These are phyloP conservation scores for Agrotis segetum DNA, from an alignment of 2,888 invertebrate genomes.

Conservation along the genomic window DNA sequence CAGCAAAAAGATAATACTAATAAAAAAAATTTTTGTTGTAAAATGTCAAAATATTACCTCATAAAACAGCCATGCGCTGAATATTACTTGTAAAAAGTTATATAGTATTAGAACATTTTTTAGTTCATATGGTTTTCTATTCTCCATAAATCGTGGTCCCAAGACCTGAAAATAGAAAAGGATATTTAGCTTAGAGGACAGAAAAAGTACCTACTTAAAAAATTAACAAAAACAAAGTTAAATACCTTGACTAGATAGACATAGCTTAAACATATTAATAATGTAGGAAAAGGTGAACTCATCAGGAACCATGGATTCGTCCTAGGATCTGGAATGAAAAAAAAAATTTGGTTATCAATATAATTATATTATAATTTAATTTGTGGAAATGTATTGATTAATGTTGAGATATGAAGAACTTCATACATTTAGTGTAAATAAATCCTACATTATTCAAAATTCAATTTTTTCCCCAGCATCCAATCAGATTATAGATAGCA, in stretches of 20 bases:
- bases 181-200: neutral
- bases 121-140: slow-evolving; percentile 96
- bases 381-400: neutral
- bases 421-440: neutral
- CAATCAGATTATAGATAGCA: slow-evolving; percentile 20
- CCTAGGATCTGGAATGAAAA: slow-evolving; percentile 93
- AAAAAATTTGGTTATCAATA: slow-evolving; percentile 17
- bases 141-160: slow-evolving; percentile 97
- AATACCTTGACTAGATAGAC: slow-evolving; percentile 96
- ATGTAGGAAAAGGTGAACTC: slow-evolving; percentile 98
- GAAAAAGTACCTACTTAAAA: neutral
- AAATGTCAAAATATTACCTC: slow-evolving; percentile 92
- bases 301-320: slow-evolving; percentile 98
- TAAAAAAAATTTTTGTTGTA: too few species aligned
- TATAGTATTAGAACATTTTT: slow-evolving; percentile 94
- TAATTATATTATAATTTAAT: neutral
- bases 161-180: slow-evolving; percentile 91
- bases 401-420: neutral
- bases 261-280: slow-evolving; percentile 97
- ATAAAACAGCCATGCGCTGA: slow-evolving; percentile 97
- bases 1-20: slow-evolving; percentile 13
- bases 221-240: neutral
- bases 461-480: neutral
- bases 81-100: slow-evolving; percentile 97
- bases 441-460: neutral